Conservation (phyloP, 2,888 invertebrate genomes). For the Brenthis hecate region DNA sequence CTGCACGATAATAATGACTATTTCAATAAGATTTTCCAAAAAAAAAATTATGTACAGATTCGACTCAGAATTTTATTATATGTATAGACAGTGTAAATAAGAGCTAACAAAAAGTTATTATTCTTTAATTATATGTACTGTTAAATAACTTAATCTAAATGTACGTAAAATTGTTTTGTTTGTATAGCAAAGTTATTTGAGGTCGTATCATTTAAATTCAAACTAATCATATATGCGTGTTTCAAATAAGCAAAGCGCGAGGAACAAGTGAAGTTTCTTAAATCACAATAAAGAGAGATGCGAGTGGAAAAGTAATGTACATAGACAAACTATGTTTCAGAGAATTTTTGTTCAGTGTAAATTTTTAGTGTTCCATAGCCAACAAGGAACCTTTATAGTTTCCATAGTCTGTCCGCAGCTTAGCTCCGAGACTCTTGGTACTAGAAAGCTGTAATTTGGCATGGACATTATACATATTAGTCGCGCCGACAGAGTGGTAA, state of each 20-base stretch:
- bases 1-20: too few relatives aligned
- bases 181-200: conserved; percentile 7
- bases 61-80: too few relatives aligned
- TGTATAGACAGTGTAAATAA: too few relatives aligned
- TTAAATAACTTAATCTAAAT: neutral
- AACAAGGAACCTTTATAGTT: too few relatives aligned
- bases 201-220: conserved; percentile 7
- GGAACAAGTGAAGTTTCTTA: conserved; percentile 27
- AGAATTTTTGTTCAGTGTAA: neutral
- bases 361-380: neutral
- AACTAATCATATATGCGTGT: conserved; percentile 27
- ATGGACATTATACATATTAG: too few relatives aligned
- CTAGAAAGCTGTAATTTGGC: too few relatives aligned
- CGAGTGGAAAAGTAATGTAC: conserved; percentile 31
- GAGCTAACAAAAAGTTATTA: too few relatives aligned
- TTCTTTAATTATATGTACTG: neutral
- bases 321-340: conserved; percentile 28
- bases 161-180: conserved; percentile 7
- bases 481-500: too few relatives aligned
- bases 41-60: too few relatives aligned
- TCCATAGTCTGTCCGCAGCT: too few relatives aligned
- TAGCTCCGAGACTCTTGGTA: too few relatives aligned
- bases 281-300: conserved; percentile 33
- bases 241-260: conserved; percentile 27
- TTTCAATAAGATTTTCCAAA: too few relatives aligned